Evolutionary conservation across 1,140 invertebrate species (phyloP).

Genomic region (Himalopsyche phryganea): DNA sequence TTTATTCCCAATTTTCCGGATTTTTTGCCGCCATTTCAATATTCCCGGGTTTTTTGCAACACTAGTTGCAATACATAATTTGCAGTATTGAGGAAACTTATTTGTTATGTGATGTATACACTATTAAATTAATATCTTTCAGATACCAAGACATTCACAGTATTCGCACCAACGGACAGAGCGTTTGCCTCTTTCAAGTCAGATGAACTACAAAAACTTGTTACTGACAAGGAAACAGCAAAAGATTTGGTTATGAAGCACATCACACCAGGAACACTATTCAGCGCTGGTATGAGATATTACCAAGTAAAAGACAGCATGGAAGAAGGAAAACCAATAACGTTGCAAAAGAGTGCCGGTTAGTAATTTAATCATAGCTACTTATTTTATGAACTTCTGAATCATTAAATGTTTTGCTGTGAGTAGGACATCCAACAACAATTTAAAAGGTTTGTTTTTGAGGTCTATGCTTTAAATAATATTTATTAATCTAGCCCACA

Average conservation of each 20-base stretch:
- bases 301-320: slow-evolving; percentile 78
- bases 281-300: slow-evolving; percentile 79
- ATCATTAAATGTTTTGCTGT: too few species aligned
- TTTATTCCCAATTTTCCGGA: too few species aligned
- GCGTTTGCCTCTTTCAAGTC: slow-evolving; percentile 68
- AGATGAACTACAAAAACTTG: slow-evolving; percentile 58
- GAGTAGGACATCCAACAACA: too few species aligned
- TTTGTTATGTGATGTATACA: too few species aligned
- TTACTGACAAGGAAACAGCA: slow-evolving; percentile 61
- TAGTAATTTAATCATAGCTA: slow-evolving; percentile 33
- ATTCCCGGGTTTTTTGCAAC: too few species aligned
- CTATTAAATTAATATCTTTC: slow-evolving; percentile 26
- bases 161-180: slow-evolving; percentile 80
- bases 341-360: slow-evolving; percentile 75
- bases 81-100: too few species aligned
- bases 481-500: too few species aligned
- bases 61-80: too few species aligned
- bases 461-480: too few species aligned
- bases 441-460: too few species aligned
- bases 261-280: slow-evolving; percentile 71
- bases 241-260: slow-evolving; percentile 75
- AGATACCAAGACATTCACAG: slow-evolving; percentile 78
- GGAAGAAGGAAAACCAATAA: slow-evolving; percentile 60
- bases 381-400: too few species aligned
- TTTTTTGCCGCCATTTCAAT: too few species aligned